Conservation (phyloP, 2,888 invertebrate species). For the Tenthredo scrophulariae region DNA sequence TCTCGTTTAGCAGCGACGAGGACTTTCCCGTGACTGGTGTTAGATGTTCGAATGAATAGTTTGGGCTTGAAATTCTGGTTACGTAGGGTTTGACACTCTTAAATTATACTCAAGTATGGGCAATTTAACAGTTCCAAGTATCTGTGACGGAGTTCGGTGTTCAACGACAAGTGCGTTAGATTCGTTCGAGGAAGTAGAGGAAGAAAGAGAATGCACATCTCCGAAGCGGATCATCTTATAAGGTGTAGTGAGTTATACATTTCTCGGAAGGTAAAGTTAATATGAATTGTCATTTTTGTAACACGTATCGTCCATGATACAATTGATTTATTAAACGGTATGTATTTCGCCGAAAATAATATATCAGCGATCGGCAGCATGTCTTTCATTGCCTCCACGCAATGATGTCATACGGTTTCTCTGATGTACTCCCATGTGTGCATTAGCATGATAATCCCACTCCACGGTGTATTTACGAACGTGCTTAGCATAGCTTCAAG, state of each 20-base stretch:
- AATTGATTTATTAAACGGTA: neutral
- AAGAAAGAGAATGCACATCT: neutral
- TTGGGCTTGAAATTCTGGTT: neutral
- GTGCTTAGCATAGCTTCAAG: constrained; percentile 36
- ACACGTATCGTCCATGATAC: neutral
- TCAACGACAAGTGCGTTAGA: neutral
- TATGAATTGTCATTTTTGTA: neutral
- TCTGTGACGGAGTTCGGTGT: neutral
- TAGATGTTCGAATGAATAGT: neutral
- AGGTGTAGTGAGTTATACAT: neutral
- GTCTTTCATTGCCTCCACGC: neutral
- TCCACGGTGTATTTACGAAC: constrained; percentile 1
- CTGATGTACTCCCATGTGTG: constrained; percentile 17
- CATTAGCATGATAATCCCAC: constrained; percentile 20
- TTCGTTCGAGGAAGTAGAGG: neutral
- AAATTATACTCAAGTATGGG: neutral
- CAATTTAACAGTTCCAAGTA: neutral
- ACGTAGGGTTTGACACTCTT: neutral
- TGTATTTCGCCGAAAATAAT: constrained; percentile 3
- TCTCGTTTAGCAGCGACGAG: neutral
- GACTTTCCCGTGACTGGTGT: neutral
- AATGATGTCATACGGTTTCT: constrained; percentile 41
- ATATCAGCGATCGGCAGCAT: neutral
- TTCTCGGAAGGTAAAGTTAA: neutral
- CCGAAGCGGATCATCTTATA: neutral